Conservation (phyloP, 2,888 invertebrate species). For the Mythimna lalbum region DNA sequence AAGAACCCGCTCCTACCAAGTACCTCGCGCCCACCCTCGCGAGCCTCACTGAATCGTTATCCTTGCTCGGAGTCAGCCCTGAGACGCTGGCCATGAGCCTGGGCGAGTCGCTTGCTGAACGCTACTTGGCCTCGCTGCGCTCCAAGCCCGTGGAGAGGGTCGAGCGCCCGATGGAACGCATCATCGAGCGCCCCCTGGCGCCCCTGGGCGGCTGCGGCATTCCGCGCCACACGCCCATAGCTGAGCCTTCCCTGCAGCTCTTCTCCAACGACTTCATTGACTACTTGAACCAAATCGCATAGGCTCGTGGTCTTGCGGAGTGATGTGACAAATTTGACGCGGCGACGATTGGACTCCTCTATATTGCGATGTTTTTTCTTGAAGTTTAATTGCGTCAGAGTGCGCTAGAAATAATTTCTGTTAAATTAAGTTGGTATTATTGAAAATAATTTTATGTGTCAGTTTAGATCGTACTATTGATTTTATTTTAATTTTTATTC, state of each 20-base stretch:
- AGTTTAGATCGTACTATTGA: conserved; percentile 89
- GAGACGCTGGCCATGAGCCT: conserved; percentile 86
- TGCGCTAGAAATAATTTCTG: conserved; percentile 87
- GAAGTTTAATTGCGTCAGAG: conserved; percentile 73
- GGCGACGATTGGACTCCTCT: conserved; percentile 75
- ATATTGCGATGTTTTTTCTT: conserved; percentile 68
- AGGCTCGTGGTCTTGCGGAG: conserved; percentile 66
- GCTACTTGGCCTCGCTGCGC: conserved; percentile 84
- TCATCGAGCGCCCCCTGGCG: conserved; percentile 64
- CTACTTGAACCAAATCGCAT: conserved; percentile 92
- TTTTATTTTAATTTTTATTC: conserved; percentile 90
- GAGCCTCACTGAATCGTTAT: conserved; percentile 86
- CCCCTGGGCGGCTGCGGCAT: conserved; percentile 75
- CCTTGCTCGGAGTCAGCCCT: conserved; percentile 84
- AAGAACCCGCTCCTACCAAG: conserved; percentile 74
- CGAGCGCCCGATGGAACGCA: conserved; percentile 64
- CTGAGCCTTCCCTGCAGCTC: conserved; percentile 88
- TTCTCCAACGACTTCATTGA: conserved; percentile 92
- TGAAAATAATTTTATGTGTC: conserved; percentile 89
- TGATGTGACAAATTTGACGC: conserved; percentile 68
- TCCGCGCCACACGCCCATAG: conserved; percentile 73
- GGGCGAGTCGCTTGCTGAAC: conserved; percentile 87
- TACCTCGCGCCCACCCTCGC: conserved; percentile 79
- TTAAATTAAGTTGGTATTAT: conserved; percentile 90
- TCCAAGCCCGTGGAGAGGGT: conserved; percentile 76